Evolutionary conservation across 2,888 invertebrate species (phyloP).

Genomic region (Limnephilus auricula): DNA sequence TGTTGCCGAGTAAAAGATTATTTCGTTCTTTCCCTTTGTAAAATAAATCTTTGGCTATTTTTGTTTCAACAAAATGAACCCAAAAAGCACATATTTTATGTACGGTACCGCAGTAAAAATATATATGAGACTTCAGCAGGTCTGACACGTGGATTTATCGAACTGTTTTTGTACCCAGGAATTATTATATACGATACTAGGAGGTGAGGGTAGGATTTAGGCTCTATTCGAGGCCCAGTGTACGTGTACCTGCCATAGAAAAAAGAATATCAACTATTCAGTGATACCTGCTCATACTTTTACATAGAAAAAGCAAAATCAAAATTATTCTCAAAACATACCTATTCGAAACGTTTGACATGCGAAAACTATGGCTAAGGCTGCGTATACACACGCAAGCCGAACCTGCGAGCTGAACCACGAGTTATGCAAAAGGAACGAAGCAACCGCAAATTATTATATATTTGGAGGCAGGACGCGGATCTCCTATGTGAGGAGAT

Average conservation of each 20-base stretch:
- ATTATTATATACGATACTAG: neutral
- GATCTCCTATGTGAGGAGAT: too few species aligned
- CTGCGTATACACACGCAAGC: too few species aligned
- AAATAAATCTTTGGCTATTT: neutral
- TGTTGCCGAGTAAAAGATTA: neutral
- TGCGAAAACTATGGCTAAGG: too few species aligned
- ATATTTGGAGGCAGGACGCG: too few species aligned
- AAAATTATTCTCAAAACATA: neutral
- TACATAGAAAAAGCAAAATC: neutral
- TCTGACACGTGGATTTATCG: conserved; percentile 19
- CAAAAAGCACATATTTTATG: neutral
- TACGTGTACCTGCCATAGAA: too few species aligned
- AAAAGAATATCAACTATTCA: too few species aligned
- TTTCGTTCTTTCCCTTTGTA: neutral
- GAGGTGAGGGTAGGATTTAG: neutral
- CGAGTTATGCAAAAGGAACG: too few species aligned
- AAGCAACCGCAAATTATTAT: too few species aligned
- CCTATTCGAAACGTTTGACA: too few species aligned
- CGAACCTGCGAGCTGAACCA: too few species aligned
- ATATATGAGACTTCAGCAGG: neutral
- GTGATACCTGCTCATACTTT: neutral
- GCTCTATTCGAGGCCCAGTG: neutral
- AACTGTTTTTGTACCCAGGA: neutral
- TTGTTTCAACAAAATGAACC: neutral
- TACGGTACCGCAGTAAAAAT: neutral